Percentiles rank a stretch among this genome's conserved stretches.
Conservation (phyloP, 2,113 vertebrate species). For the Boulengeromyrus knoepffleri region DNA sequence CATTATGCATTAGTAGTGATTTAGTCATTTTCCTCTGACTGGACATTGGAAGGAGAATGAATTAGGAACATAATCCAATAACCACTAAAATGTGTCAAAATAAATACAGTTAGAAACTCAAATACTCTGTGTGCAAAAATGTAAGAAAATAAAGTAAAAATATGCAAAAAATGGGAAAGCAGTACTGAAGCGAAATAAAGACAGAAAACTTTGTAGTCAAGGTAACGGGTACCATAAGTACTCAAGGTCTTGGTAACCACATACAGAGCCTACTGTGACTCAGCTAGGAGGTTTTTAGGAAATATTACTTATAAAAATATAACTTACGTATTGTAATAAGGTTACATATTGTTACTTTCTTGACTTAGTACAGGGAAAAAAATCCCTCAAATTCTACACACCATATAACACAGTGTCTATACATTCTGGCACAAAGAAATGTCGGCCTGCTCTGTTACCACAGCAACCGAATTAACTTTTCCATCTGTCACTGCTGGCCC, state of each 20-base stretch:
- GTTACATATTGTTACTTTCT: background rate
- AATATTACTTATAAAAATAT: background rate
- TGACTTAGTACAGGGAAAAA: background rate
- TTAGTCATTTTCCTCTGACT: background rate
- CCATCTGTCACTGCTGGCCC: conserved; percentile 63
- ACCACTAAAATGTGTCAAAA: background rate
- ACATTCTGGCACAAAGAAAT: conserved; percentile 24
- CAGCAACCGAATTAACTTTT: conserved; percentile 67
- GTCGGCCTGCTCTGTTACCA: conserved; percentile 55
- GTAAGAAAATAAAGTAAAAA: background rate
- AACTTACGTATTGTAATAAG: background rate
- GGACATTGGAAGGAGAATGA: background rate
- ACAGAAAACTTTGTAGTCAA: background rate
- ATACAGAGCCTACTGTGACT: background rate
- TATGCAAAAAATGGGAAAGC: background rate
- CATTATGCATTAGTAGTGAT: background rate
- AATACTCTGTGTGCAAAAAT: background rate
- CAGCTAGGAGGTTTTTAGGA: background rate
- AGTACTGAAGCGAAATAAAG: background rate
- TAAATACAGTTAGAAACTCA: background rate
- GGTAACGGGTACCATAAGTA: background rate
- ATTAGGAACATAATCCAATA: background rate
- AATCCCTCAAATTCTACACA: background rate
- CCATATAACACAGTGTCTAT: conserved; percentile 32
- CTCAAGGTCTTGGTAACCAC: background rate